Percentiles rank a stretch among this genome's conserved stretches.
Conservation (phyloP, 2,113 vertebrate species). For the Rhinogobius similis region DNA sequence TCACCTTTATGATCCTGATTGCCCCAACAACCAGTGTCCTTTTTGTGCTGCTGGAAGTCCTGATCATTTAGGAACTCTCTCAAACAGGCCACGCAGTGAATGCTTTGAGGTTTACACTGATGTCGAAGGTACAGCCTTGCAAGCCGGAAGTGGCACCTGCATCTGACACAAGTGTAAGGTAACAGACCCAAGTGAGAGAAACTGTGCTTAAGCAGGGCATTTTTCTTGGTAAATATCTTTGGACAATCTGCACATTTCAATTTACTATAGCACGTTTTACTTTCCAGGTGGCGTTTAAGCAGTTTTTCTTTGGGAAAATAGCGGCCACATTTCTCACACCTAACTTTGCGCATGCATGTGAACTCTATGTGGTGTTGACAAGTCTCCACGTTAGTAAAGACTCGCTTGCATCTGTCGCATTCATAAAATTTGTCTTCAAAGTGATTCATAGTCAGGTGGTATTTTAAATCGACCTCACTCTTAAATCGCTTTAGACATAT, state of each 20-base stretch:
- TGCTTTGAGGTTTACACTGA: conserved; percentile 69
- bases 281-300: conserved; percentile 65
- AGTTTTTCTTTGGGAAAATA: conserved; percentile 35
- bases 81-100: conserved; percentile 78
- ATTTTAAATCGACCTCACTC: conserved; percentile 63
- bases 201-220: conserved; percentile 77
- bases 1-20: conserved; percentile 63
- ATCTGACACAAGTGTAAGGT: conserved; percentile 82
- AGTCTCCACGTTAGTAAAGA: conserved; percentile 64
- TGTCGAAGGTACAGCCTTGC: conserved; percentile 73
- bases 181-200: conserved; percentile 79
- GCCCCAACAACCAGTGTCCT: conserved; percentile 81
- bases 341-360: conserved; percentile 48
- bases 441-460: conserved; percentile 70
- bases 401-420: conserved; percentile 80
- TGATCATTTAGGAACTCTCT: conserved; percentile 67
- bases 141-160: conserved; percentile 75
- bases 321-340: conserved; percentile 55
- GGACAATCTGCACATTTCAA: conserved; percentile 63
- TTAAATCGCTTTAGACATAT: conserved; percentile 67
- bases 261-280: conserved; percentile 34
- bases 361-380: conserved; percentile 72
- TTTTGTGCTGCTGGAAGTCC: conserved; percentile 79
- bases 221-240: conserved; percentile 66
- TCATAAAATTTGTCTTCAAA: conserved; percentile 77